Conservation (phyloP, 2,113 vertebrate genomes). For the Globicephala melas region DNA sequence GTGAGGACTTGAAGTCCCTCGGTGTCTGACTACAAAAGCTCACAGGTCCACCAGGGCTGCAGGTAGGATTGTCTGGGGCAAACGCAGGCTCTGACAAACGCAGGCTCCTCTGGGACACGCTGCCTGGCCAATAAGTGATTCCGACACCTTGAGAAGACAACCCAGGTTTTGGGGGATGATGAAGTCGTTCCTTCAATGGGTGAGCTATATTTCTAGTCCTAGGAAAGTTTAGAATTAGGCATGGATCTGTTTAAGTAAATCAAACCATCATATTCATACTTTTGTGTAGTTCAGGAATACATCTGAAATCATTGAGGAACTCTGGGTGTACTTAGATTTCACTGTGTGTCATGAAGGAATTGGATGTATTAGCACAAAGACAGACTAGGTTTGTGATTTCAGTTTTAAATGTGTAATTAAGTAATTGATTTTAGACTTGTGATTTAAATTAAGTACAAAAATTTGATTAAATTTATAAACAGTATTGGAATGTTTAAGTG, state of each 20-base stretch:
- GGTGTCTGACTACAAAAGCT: background rate
- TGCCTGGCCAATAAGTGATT: background rate
- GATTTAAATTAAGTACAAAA: slow-evolving; percentile 31
- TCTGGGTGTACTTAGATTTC: background rate
- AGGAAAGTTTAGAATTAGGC: background rate
- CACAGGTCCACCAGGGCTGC: fast-evolving
- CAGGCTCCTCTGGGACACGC: background rate
- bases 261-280: background rate
- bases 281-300: background rate
- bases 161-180: background rate
- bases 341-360: background rate
- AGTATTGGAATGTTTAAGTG: slow-evolving; percentile 26
- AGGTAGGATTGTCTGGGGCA: background rate
- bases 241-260: background rate
- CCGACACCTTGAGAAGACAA: background rate
- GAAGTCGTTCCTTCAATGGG: background rate
- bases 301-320: background rate
- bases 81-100: background rate
- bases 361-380: background rate
- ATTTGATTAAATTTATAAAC: slow-evolving; percentile 39
- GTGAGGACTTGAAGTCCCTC: background rate
- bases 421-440: slow-evolving; percentile 36
- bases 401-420: slow-evolving; percentile 43
- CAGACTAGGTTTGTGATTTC: background rate
- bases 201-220: background rate